Evolutionary conservation across 2,888 invertebrate genomes (phyloP), one percentile per base, ranked within the genome.

Genomic region (Sinhomidia bicolor): DNA sequence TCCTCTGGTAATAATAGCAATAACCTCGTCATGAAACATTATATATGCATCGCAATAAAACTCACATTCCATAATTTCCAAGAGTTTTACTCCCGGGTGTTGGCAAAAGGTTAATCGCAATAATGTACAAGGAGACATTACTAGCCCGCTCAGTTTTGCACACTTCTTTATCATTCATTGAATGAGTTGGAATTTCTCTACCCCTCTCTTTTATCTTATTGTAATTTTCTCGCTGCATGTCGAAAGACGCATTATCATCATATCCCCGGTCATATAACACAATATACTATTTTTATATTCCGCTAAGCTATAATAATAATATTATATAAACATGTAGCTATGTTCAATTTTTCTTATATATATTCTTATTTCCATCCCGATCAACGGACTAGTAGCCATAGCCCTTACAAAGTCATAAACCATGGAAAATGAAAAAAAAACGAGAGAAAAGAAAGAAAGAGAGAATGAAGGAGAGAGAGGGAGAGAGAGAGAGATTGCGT

Each of bases 351-450:
- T n/a, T n/a, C n/a, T n/a, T n/a, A n/a, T n/a, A n/a, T n/a, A 6
- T 51, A 51, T 51, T 10, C 10, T 6, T 9, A 17, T 29, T 76
- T 51, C 51, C 74, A 47, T 74, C 26, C 74, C 14, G 14, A 26
- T 74, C 51, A n/a, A 23, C 74, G n/a, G 14, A 71, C 71, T 14
- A 29, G 54, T n/a, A 47, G 51, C 36, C 7, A 32, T 20, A 51
- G 78, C 78, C 76, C 74, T 84, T 76, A 60, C 54, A 23, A 60
- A 88, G 47, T 88, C 88, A 84, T 83, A 79, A 68, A 84, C 80
- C 83, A 84, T 84, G 88, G 84, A 88, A 88, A 88, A 84, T 84
- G 88, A 74, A 80, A 36, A 79, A 41, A 74, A 71, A 47, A 23
- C 68, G n/a, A 23, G 36, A 57, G 57, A 17, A 26, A 78, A 17